A percentile compares a stretch with the other conserved stretches of the same genome.
These are phyloP conservation scores for Elephantulus edwardii DNA, from an alignment of 2,113 vertebrate species.

Conservation along the genomic window DNA sequence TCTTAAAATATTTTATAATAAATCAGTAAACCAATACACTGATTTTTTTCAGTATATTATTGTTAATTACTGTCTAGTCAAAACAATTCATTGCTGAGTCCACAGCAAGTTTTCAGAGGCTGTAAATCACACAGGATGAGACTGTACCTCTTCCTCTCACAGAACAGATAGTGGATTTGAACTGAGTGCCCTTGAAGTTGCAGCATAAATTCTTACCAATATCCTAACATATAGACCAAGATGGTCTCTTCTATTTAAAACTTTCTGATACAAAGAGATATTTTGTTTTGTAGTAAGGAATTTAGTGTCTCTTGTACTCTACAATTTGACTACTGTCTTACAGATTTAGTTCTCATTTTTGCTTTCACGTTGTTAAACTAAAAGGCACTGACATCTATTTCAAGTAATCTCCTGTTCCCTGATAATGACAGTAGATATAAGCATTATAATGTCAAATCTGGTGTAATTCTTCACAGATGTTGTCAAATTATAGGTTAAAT, in stretches of 20 bases:
- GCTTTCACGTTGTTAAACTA: conserved; percentile 87
- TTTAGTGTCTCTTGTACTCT: background rate
- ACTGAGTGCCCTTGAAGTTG: too few relatives aligned
- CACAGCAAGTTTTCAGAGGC: too few relatives aligned
- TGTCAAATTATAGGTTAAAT: conserved; percentile 91
- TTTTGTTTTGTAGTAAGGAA: conserved; percentile 27
- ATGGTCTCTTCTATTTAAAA: background rate
- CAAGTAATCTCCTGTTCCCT: conserved; percentile 87
- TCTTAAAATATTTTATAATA: conserved; percentile 3
- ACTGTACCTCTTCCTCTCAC: too few relatives aligned
- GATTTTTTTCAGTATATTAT: background rate
- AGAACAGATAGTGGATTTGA: too few relatives aligned
- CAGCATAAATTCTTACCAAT: too few relatives aligned
- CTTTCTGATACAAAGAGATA: background rate
- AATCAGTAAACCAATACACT: background rate
- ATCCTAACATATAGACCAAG: background rate
- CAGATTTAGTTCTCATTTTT: conserved; percentile 73
- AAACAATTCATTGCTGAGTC: too few relatives aligned
- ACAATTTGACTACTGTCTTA: conserved; percentile 78
- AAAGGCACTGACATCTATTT: conserved; percentile 87
- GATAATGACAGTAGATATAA: conserved; percentile 94
- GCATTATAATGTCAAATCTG: conserved; percentile 89
- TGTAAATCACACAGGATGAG: too few relatives aligned
- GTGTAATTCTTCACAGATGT: conserved; percentile 97
- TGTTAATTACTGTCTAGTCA: too few relatives aligned